A percentile compares a stretch with the other conserved stretches of the same genome.
phyloP scores from a whole-genome alignment of 2,113 vertebrate genomes.

The Trematocara variabile region DNA sequence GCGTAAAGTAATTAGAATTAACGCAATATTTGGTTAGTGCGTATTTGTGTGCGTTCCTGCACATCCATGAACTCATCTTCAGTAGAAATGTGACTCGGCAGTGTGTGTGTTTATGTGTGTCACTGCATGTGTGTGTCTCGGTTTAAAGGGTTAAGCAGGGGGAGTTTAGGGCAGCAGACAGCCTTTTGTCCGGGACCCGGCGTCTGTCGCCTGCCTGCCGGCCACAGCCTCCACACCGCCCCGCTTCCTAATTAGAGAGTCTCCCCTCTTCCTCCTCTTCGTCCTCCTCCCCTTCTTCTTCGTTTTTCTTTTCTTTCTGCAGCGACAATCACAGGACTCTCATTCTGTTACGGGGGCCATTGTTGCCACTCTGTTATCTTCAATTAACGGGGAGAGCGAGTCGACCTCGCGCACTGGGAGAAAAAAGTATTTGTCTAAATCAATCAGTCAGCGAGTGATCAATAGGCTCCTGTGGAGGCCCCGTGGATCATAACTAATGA shows the following conservation, averaged over 20 bases:
- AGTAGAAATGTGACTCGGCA: not conserved
- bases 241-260: constrained; percentile 75
- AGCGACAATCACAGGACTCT: constrained; percentile 72
- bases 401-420: constrained; percentile 69
- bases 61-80: not conserved
- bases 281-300: constrained; percentile 42
- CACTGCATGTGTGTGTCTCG: constrained; percentile 37
- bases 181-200: constrained; percentile 75
- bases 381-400: constrained; percentile 74
- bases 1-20: not conserved
- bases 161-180: constrained; percentile 77
- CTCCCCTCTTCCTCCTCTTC: constrained; percentile 8
- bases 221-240: constrained; percentile 72
- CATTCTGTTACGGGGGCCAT: constrained; percentile 72
- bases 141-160: constrained; percentile 70
- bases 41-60: not conserved
- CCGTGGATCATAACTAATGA: constrained; percentile 53
- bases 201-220: constrained; percentile 81
- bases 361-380: constrained; percentile 75
- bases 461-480: constrained; percentile 69
- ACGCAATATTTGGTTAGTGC: not conserved
- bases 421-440: constrained; percentile 73
- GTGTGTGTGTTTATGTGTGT: constrained; percentile 14
- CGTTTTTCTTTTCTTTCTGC: constrained; percentile 68
- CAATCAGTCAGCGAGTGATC: constrained; percentile 76